Evolutionary conservation across 92 coral and sea anemone genomes (phyloP).

Genomic region (Anthopleura xanthogrammica): DNA sequence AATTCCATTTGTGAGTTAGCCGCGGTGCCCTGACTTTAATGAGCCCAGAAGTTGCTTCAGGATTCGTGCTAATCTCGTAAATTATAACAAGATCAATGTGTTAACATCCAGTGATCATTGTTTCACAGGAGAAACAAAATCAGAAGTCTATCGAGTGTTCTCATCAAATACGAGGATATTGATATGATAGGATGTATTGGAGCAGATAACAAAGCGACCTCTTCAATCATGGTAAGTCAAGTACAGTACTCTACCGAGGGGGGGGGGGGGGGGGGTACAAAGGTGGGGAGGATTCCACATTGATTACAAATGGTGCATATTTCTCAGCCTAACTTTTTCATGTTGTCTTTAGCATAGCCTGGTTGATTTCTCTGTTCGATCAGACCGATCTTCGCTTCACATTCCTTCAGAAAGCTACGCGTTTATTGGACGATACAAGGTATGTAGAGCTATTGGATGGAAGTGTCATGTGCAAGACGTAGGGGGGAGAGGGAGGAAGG

Average conservation of each 20-base stretch:
- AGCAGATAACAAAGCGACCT: not conserved
- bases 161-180: constrained; percentile 28
- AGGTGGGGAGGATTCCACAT: too few relatives aligned
- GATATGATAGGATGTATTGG: constrained; percentile 19
- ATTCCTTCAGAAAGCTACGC: constrained; percentile 20
- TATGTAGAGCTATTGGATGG: not conserved
- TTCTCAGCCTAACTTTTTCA: not conserved
- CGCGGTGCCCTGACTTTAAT: too few relatives aligned
- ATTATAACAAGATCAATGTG: not conserved
- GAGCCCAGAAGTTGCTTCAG: not conserved
- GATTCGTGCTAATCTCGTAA: too few relatives aligned
- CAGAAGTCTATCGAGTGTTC: constrained; percentile 6
- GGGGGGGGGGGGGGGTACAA: too few relatives aligned
- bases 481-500: too few relatives aligned
- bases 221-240: constrained; percentile 4
- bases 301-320: not conserved
- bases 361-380: constrained; percentile 10
- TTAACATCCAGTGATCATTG: not conserved
- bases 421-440: constrained; percentile 25
- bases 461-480: too few relatives aligned
- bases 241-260: too few relatives aligned
- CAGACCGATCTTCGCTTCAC: constrained; percentile 22
- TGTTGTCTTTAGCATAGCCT: not conserved
- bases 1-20: too few relatives aligned
- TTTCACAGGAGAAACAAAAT: constrained; percentile 12